Conservation (phyloP, 2,888 invertebrate genomes). For the Vannuccia rotundouncinata region DNA sequence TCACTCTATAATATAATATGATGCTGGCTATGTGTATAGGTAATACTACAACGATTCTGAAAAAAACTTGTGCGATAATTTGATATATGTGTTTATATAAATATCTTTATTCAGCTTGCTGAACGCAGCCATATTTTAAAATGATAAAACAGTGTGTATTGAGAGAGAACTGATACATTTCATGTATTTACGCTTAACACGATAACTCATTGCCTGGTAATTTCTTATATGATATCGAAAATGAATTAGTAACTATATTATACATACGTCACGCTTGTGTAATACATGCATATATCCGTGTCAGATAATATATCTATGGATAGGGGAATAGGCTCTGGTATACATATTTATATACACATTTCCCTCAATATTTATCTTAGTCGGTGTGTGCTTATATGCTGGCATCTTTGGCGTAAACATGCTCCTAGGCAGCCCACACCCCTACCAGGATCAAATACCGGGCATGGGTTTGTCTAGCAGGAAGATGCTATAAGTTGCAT, state of each 20-base stretch:
- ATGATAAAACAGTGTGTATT: too few relatives aligned
- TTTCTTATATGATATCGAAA: background rate
- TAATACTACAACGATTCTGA: too few relatives aligned
- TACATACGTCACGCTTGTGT: background rate
- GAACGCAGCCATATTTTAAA: too few relatives aligned
- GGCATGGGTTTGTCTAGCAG: background rate
- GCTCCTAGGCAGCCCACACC: background rate
- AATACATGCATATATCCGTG: background rate
- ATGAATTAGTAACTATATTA: background rate
- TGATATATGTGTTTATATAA: too few relatives aligned
- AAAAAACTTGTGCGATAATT: too few relatives aligned
- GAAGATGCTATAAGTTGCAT: too few relatives aligned
- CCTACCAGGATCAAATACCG: background rate
- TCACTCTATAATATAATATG: too few relatives aligned
- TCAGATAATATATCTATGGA: background rate
- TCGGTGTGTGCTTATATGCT: slow-evolving; percentile 15
- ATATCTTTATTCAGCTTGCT: too few relatives aligned
- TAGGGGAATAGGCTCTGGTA: background rate
- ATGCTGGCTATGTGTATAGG: too few relatives aligned
- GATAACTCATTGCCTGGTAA: background rate
- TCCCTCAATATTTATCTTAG: slow-evolving; percentile 13
- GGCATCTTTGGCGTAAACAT: slow-evolving; percentile 23
- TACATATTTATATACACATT: background rate
- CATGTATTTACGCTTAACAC: too few relatives aligned
- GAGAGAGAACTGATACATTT: too few relatives aligned